Conservation (phyloP, 1,140 invertebrate species). For the silkworm (Bombyx mori) region DNA sequence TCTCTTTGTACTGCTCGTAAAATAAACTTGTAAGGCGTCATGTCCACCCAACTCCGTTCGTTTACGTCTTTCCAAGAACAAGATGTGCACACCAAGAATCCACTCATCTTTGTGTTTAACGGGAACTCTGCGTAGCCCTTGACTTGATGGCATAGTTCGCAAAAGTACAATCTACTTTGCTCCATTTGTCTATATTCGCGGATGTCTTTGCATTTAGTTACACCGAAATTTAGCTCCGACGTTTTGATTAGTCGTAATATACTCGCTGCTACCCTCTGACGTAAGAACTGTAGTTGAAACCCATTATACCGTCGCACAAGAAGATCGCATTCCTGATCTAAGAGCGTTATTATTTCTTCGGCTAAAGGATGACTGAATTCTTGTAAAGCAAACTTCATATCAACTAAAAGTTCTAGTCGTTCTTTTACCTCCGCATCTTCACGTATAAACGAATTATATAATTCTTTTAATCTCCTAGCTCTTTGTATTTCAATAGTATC, state of each 20-base stretch:
- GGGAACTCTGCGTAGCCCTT: constrained; percentile 70
- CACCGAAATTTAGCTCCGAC: constrained; percentile 68
- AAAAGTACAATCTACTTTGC: constrained; percentile 65
- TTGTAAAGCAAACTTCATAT: constrained; percentile 71
- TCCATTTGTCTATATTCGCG: constrained; percentile 66
- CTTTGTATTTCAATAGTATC: constrained; percentile 77
- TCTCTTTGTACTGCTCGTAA: constrained; percentile 73
- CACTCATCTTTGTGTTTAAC: constrained; percentile 53
- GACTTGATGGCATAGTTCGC: constrained; percentile 69
- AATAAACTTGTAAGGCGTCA: constrained; percentile 75
- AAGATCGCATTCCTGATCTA: constrained; percentile 74
- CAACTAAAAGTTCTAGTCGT: constrained; percentile 72
- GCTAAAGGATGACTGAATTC: constrained; percentile 70
- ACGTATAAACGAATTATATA: constrained; percentile 72
- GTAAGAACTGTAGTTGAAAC: constrained; percentile 69
- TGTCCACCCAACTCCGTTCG: constrained; percentile 68
- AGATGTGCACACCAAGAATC: constrained; percentile 65
- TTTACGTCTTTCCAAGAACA: constrained; percentile 71
- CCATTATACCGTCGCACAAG: constrained; percentile 59
- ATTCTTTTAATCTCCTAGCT: constrained; percentile 73
- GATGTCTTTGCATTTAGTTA: constrained; percentile 66
- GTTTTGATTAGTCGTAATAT: constrained; percentile 71
- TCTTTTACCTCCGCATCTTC: constrained; percentile 64
- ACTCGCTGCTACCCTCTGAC: constrained; percentile 72
- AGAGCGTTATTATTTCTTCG: constrained; percentile 70